Evolutionary conservation across 1,140 invertebrate genomes (phyloP).

Genomic region (Ephestia elutella): DNA sequence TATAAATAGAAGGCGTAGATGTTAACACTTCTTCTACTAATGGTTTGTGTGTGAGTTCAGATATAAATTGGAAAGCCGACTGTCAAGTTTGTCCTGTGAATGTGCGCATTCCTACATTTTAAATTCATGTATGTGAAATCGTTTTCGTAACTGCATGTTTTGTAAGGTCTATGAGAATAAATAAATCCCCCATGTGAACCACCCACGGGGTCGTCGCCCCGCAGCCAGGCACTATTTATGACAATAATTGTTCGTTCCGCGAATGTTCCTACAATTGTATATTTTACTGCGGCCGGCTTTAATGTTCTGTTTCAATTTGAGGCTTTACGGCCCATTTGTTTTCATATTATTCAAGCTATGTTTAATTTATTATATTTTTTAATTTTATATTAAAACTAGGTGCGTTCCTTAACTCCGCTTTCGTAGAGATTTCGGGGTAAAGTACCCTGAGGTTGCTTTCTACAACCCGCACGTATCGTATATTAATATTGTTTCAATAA

Average conservation of each 20-base stretch:
- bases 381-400: no score
- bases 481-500: no score
- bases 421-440: no score
- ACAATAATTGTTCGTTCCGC: constrained; percentile 3
- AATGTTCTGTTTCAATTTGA: neutral
- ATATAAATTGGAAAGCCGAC: neutral
- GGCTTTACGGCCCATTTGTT: neutral
- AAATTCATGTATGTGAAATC: neutral
- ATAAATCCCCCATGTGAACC: neutral
- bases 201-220: neutral
- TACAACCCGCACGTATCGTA: no score
- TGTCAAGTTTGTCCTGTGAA: neutral
- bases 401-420: no score
- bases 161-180: neutral
- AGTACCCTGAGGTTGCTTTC: no score
- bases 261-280: neutral
- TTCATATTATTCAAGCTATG: neutral
- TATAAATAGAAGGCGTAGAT: neutral
- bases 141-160: neutral
- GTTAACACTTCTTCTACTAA: neutral
- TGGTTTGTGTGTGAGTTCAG: neutral
- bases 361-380: neutral
- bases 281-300: neutral
- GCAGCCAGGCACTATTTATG: neutral
- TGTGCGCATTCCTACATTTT: neutral